A percentile compares a stretch with the other conserved stretches of the same genome.
Evolutionary conservation across 2,797 vertebrate species (phyloP).

Genomic region (Centropyge bicolor): DNA sequence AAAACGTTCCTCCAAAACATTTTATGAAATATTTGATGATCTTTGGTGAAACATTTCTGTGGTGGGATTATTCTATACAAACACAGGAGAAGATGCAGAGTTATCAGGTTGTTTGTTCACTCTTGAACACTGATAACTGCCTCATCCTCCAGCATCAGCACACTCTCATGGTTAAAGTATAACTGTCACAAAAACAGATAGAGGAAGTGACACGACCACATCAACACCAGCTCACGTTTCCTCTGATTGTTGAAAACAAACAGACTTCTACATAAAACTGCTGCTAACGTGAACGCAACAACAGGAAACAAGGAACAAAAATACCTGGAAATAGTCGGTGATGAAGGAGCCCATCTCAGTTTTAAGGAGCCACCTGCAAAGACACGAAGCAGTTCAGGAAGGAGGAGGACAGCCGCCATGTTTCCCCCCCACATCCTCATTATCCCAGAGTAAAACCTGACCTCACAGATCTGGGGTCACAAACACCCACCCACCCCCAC

Average conservation of each 20-base stretch:
- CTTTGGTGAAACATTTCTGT: too few relatives aligned
- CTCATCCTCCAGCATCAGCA: not conserved
- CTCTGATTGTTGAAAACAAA: not conserved
- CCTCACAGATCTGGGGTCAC: too few relatives aligned
- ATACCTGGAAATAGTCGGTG: constrained; percentile 96
- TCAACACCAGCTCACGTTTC: not conserved
- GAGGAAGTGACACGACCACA: not conserved
- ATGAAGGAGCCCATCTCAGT: constrained; percentile 97
- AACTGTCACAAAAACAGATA: not conserved
- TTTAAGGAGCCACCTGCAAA: constrained; percentile 90
- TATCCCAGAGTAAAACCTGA: too few relatives aligned
- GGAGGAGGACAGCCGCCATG: not conserved
- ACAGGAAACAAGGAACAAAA: not conserved
- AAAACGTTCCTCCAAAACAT: too few relatives aligned
- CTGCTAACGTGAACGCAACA: not conserved
- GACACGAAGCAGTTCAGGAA: constrained; percentile 9
- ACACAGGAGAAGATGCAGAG: not conserved
- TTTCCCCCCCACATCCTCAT: not conserved
- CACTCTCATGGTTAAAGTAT: too few relatives aligned
- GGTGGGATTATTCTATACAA: not conserved
- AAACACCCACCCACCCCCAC: too few relatives aligned
- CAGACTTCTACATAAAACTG: not conserved
- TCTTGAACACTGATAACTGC: not conserved
- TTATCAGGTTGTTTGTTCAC: not conserved
- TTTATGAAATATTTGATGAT: too few relatives aligned